Conservation (phyloP, 2,888 invertebrate species). For the Slavum lentiscoides region DNA sequence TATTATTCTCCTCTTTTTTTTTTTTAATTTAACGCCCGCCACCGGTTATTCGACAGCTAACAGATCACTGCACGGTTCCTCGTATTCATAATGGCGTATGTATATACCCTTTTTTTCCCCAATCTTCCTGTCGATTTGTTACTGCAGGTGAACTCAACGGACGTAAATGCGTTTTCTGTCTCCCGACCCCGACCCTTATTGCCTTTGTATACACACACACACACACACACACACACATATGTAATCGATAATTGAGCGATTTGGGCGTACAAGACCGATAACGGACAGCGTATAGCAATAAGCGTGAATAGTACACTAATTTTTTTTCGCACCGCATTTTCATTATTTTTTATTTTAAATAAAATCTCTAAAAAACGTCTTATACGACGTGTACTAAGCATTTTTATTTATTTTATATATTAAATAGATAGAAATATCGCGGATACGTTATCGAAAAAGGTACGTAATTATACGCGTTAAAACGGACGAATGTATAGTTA, state of each 20-base stretch:
- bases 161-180: constrained; percentile 23
- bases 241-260: constrained; percentile 43
- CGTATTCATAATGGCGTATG: constrained; percentile 28
- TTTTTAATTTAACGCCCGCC: constrained; percentile 46
- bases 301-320: constrained; percentile 2
- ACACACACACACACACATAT: background rate
- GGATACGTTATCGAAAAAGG: too few relatives aligned
- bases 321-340: background rate
- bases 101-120: constrained; percentile 12
- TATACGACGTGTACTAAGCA: background rate
- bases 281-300: background rate
- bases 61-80: constrained; percentile 33
- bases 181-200: background rate
- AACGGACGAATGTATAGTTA: too few relatives aligned
- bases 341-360: background rate
- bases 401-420: background rate
- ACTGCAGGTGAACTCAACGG: constrained; percentile 36
- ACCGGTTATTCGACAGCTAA: constrained; percentile 52
- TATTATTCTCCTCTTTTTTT: constrained; percentile 4
- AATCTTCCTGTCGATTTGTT: constrained; percentile 44
- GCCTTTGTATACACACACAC: too few relatives aligned
- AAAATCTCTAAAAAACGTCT: background rate
- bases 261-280: background rate
- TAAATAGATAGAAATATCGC: too few relatives aligned
- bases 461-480: too few relatives aligned